A percentile compares a stretch with the other conserved stretches of the same genome.
Conservation (phyloP, 2,797 vertebrate species). For the Apogon hyalosoma region DNA sequence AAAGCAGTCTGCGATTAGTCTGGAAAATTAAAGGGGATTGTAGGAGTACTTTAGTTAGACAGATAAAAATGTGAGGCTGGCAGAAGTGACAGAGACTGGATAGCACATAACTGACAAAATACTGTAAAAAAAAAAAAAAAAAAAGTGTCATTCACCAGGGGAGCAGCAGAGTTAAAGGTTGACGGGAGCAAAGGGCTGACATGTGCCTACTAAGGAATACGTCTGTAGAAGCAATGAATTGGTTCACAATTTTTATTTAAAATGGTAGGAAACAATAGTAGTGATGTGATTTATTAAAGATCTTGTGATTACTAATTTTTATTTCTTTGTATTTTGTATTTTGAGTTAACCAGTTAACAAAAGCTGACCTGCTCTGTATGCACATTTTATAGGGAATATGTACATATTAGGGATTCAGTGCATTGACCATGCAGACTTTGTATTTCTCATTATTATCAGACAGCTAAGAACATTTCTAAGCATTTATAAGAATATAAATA, state of each 20-base stretch:
- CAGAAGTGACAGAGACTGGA: slow-evolving; percentile 19
- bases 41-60: slow-evolving; percentile 38
- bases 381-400: slow-evolving; percentile 23
- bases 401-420: slow-evolving; percentile 49
- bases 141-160: slow-evolving; percentile 4
- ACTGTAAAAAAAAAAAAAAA: too few species aligned
- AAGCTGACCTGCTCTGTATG: slow-evolving; percentile 7
- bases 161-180: slow-evolving; percentile 15
- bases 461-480: slow-evolving; percentile 47
- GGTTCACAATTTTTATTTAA: not conserved
- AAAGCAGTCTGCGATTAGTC: too few species aligned
- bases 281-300: not conserved
- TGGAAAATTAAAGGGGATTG: slow-evolving; percentile 37
- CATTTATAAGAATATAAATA: slow-evolving; percentile 60
- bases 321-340: slow-evolving; percentile 25
- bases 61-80: slow-evolving; percentile 13
- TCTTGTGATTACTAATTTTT: slow-evolving; percentile 18
- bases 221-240: slow-evolving; percentile 2
- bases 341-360: not conserved
- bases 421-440: slow-evolving; percentile 35
- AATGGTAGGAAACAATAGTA: not conserved
- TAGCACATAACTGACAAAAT: slow-evolving; percentile 24
- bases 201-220: slow-evolving; percentile 8
- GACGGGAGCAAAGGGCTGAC: slow-evolving; percentile 7
- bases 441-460: slow-evolving; percentile 41